Conservation (phyloP, 2,113 vertebrate genomes). For the Rhinichthys klamathensis region DNA sequence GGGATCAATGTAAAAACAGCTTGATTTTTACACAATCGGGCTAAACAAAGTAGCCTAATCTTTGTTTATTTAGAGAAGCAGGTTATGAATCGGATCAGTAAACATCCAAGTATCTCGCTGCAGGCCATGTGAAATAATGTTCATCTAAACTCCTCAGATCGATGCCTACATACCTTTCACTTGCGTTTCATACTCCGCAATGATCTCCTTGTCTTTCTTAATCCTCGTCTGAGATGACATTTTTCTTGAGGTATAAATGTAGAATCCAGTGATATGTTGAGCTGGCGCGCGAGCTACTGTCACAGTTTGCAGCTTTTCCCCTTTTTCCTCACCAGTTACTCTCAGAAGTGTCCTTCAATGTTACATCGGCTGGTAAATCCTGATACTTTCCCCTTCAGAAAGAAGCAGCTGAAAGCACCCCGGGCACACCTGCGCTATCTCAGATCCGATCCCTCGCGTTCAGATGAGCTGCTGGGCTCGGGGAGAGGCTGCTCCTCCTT, state of each 20-base stretch:
- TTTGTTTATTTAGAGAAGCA: not conserved
- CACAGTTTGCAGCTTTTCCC: constrained; percentile 51
- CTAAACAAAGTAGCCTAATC: not conserved
- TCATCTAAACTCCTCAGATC: not conserved
- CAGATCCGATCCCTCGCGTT: constrained; percentile 39
- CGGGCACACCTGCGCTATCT: constrained; percentile 62
- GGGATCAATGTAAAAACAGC: not conserved
- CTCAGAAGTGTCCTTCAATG: constrained; percentile 41
- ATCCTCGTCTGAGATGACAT: constrained; percentile 93
- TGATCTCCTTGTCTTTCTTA: constrained; percentile 99
- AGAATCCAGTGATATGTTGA: constrained; percentile 63
- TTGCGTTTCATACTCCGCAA: constrained; percentile 94
- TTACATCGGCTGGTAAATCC: constrained; percentile 41
- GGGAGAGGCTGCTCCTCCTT: constrained; percentile 63
- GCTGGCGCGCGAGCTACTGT: constrained; percentile 53
- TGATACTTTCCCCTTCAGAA: not conserved
- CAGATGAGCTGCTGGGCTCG: constrained; percentile 48
- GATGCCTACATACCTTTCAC: constrained; percentile 84
- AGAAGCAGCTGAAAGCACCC: constrained; percentile 36
- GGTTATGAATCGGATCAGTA: not conserved
- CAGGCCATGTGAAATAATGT: not conserved
- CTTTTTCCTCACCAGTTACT: constrained; percentile 38
- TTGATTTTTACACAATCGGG: not conserved
- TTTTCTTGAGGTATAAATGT: constrained; percentile 67
- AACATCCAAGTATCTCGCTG: not conserved